phyloP scores from a whole-genome alignment of 1,140 invertebrate genomes.

The Ylistrum balloti region DNA sequence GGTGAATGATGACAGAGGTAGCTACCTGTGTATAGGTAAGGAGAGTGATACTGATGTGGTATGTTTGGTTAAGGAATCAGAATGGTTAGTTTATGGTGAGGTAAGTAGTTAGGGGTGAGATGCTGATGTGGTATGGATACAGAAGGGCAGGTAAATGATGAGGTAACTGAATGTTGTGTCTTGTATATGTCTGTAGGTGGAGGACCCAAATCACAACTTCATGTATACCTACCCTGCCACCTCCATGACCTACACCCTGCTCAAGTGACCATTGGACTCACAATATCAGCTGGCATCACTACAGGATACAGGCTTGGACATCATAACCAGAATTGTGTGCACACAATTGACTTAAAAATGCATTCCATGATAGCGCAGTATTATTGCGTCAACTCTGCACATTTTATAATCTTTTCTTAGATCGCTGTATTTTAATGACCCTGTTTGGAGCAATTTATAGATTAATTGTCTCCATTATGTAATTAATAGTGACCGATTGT shows the following conservation, averaged over 20 bases:
- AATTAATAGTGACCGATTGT: background rate
- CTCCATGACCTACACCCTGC: slow-evolving; percentile 36
- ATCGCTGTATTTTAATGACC: background rate
- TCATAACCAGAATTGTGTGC: background rate
- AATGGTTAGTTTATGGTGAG: too few species aligned
- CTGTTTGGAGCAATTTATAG: background rate
- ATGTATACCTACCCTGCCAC: slow-evolving; percentile 32
- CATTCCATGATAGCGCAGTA: background rate
- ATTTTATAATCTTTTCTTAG: slow-evolving; percentile 30
- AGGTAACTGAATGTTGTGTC: slow-evolving; percentile 13
- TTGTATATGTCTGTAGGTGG: slow-evolving; percentile 32
- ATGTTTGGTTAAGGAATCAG: too few species aligned
- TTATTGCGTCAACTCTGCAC: background rate
- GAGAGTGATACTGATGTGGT: too few species aligned
- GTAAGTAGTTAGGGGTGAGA: background rate
- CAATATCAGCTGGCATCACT: background rate
- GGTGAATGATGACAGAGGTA: too few species aligned
- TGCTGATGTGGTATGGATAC: background rate
- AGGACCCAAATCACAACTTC: slow-evolving; percentile 19
- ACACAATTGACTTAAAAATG: background rate
- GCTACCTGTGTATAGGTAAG: too few species aligned
- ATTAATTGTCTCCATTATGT: background rate
- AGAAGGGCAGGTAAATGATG: background rate
- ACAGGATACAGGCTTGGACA: background rate
- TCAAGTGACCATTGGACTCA: background rate